Evolutionary conservation across 2,797 vertebrate species (phyloP).

Genomic region (Miichthys miiuy): DNA sequence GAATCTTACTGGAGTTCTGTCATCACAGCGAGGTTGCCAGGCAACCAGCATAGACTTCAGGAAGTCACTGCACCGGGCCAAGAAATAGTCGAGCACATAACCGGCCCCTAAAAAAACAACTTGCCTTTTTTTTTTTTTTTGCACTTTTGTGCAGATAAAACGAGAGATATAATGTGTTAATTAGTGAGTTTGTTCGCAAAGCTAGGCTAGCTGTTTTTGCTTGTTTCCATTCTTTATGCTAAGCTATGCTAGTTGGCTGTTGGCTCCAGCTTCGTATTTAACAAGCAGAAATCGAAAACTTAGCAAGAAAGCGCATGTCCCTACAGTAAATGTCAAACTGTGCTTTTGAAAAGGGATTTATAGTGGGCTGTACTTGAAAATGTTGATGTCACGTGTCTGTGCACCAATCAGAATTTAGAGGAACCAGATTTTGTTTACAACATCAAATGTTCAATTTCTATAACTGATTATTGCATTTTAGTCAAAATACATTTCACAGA

Average conservation of each 20-base stretch:
- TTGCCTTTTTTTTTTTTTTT: too few species aligned
- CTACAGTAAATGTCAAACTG: background rate
- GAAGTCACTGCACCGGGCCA: background rate
- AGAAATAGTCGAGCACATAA: background rate
- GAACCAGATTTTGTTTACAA: too few species aligned
- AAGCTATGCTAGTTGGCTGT: background rate
- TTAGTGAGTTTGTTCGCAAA: too few species aligned
- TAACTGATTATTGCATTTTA: too few species aligned
- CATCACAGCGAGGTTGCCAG: constrained; percentile 12
- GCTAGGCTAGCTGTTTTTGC: background rate
- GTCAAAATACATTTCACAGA: too few species aligned
- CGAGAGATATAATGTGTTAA: too few species aligned
- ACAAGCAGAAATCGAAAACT: background rate
- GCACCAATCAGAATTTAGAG: too few species aligned
- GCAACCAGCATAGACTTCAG: constrained; percentile 5
- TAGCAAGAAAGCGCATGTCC: background rate
- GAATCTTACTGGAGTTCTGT: background rate
- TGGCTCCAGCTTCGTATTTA: background rate
- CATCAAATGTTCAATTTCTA: too few species aligned
- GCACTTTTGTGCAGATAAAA: too few species aligned
- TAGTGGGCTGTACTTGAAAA: too few species aligned
- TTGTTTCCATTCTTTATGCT: background rate
- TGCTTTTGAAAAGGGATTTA: background rate
- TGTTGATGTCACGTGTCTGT: too few species aligned
- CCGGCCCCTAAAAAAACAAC: background rate